Conservation (phyloP, 2,113 vertebrate species). For the Bombycilla garrulus region DNA sequence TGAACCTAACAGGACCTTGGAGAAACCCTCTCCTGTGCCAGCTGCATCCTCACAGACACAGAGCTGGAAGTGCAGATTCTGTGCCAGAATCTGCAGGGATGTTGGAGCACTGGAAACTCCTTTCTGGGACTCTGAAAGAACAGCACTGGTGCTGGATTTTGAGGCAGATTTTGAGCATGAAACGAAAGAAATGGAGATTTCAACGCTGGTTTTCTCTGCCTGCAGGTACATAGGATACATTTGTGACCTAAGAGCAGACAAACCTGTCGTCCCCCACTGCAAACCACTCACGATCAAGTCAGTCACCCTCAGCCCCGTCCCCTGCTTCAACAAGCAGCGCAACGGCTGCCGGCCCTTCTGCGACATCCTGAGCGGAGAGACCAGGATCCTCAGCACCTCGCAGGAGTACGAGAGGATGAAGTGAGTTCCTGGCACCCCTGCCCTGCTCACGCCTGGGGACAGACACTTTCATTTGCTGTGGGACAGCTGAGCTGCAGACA, state of each 20-base stretch:
- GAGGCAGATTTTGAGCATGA: not conserved
- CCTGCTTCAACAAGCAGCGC: constrained; percentile 98
- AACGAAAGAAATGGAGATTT: not conserved
- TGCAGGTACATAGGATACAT: constrained; percentile 94
- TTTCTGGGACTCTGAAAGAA: no score
- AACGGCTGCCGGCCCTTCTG: constrained; percentile 97
- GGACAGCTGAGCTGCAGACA: not conserved
- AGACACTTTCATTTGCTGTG: not conserved
- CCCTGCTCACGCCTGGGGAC: fast-evolving
- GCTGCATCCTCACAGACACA: not conserved
- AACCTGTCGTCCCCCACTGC: constrained; percentile 89
- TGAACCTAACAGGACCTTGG: not conserved
- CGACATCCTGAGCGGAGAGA: constrained; percentile 94
- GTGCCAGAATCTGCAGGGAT: not conserved
- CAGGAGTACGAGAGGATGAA: constrained; percentile 98
- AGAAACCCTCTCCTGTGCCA: not conserved
- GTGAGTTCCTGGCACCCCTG: constrained; percentile 64
- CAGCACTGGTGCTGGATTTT: fast-evolving
- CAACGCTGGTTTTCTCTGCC: not conserved
- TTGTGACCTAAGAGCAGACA: constrained; percentile 94
- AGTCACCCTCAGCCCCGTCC: constrained; percentile 89
- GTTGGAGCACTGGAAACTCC: not conserved
- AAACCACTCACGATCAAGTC: constrained; percentile 90
- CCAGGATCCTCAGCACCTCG: constrained; percentile 91
- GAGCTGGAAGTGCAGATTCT: not conserved